These are phyloP conservation scores for Drosophila nigromelanica DNA, from an alignment of 1,140 invertebrate genomes.

Conservation along the genomic window DNA sequence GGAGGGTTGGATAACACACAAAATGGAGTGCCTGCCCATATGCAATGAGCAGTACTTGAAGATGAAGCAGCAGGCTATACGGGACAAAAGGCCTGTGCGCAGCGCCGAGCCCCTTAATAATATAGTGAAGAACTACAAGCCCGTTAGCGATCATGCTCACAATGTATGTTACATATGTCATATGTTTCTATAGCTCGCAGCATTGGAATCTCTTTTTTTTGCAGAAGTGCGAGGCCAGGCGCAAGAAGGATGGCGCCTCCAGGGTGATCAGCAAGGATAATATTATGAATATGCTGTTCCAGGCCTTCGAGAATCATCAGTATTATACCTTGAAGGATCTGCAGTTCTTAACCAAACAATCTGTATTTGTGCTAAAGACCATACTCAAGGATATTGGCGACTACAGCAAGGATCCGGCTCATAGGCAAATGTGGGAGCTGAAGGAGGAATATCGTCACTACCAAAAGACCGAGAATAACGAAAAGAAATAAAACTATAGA, in stretches of 20 bases:
- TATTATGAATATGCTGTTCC: slow-evolving; percentile 19
- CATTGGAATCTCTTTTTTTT: neutral
- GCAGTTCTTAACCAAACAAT: slow-evolving; percentile 23
- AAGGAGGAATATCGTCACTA: slow-evolving; percentile 35
- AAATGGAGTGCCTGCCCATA: slow-evolving; percentile 29
- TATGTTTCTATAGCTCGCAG: neutral
- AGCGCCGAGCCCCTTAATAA: slow-evolving; percentile 4
- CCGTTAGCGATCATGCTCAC: slow-evolving; percentile 12
- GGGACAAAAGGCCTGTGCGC: neutral
- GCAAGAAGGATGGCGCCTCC: slow-evolving; percentile 1
- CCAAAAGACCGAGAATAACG: neutral
- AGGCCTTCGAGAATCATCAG: slow-evolving; percentile 36
- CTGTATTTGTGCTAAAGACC: slow-evolving; percentile 5
- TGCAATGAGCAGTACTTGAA: slow-evolving; percentile 22
- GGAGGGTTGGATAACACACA: slow-evolving; percentile 21
- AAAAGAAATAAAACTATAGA: neutral
- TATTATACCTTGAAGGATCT: slow-evolving; percentile 23
- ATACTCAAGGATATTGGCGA: slow-evolving; percentile 27
- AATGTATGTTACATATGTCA: neutral
- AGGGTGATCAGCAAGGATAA: slow-evolving; percentile 12
- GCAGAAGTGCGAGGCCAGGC: slow-evolving; percentile 4
- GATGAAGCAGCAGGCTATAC: slow-evolving; percentile 20
- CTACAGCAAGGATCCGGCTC: slow-evolving; percentile 13
- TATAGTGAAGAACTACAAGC: slow-evolving; percentile 23
- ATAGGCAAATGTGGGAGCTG: slow-evolving; percentile 16